Conservation (phyloP, 2,113 vertebrate species). For the Perca schrenkii region DNA sequence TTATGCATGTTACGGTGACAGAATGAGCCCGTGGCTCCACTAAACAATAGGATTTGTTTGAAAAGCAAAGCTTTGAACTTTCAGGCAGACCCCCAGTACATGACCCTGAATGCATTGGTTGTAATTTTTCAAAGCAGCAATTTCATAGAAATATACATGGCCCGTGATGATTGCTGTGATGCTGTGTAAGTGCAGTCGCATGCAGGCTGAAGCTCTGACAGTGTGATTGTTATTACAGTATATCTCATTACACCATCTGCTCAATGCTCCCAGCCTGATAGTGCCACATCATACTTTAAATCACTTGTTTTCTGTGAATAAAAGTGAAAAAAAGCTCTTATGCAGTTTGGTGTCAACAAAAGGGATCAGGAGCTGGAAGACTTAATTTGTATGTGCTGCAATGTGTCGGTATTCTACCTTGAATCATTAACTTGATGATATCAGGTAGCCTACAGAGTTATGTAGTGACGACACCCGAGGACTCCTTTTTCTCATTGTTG, state of each 20-base stretch:
- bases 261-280: constrained; percentile 40
- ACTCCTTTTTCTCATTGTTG: constrained; percentile 1
- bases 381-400: constrained; percentile 4
- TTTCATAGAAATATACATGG: constrained; percentile 37
- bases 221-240: constrained; percentile 59
- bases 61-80: constrained; percentile 70
- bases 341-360: not conserved
- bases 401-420: not conserved
- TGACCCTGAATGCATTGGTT: constrained; percentile 16
- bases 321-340: not conserved
- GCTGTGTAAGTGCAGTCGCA: constrained; percentile 42
- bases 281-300: constrained; percentile 42
- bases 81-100: constrained; percentile 3
- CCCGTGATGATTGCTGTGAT: constrained; percentile 47
- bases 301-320: constrained; percentile 10
- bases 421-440: constrained; percentile 9
- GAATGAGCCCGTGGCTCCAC: constrained; percentile 19
- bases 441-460: not conserved
- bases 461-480: constrained; percentile 23
- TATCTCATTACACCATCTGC: constrained; percentile 72
- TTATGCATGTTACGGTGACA: constrained; percentile 25
- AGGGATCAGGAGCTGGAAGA: not conserved
- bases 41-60: constrained; percentile 42
- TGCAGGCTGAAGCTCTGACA: constrained; percentile 44
- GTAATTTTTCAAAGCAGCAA: constrained; percentile 32